phyloP scores from a whole-genome alignment of 2,888 invertebrate genomes.

The Odontocerum albicorne region DNA sequence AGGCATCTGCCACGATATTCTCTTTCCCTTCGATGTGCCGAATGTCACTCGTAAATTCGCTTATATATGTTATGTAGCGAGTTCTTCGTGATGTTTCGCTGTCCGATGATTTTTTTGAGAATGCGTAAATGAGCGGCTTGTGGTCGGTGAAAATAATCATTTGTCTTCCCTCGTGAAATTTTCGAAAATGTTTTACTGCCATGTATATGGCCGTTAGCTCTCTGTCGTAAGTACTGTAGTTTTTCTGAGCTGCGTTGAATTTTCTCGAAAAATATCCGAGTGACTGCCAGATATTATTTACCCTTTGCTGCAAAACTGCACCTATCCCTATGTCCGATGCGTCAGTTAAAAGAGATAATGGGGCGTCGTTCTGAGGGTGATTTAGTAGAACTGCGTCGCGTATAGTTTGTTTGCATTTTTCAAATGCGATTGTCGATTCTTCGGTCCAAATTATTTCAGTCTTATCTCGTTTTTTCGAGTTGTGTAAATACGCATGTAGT shows the following conservation, averaged over 20 bases:
- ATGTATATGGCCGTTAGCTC: slow-evolving; percentile 44
- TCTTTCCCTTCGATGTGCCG: too few species aligned
- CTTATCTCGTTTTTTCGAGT: slow-evolving; percentile 36
- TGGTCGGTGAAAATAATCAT: slow-evolving; percentile 39
- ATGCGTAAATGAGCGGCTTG: slow-evolving; percentile 34
- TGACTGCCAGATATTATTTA: slow-evolving; percentile 40
- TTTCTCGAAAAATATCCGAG: slow-evolving; percentile 44
- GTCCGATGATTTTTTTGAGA: neutral
- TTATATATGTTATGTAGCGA: too few species aligned
- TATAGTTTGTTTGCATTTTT: slow-evolving; percentile 39
- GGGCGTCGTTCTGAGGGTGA: slow-evolving; percentile 40
- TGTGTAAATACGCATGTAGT: slow-evolving; percentile 30
- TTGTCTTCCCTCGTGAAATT: slow-evolving; percentile 43
- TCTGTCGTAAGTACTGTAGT: slow-evolving; percentile 44
- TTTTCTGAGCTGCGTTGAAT: slow-evolving; percentile 40
- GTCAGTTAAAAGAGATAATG: slow-evolving; percentile 41
- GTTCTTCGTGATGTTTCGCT: too few species aligned
- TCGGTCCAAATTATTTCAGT: slow-evolving; percentile 33
- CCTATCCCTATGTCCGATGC: slow-evolving; percentile 45
- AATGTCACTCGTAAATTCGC: too few species aligned
- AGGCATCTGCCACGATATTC: slow-evolving; percentile 42
- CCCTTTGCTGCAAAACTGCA: slow-evolving; percentile 43
- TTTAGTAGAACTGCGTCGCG: slow-evolving; percentile 40
- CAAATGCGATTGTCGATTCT: slow-evolving; percentile 37
- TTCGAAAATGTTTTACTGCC: slow-evolving; percentile 42